A percentile compares a stretch with the other conserved stretches of the same genome.
Evolutionary conservation across 2,797 vertebrate genomes (phyloP).

Genomic region (Champsocephalus esox): DNA sequence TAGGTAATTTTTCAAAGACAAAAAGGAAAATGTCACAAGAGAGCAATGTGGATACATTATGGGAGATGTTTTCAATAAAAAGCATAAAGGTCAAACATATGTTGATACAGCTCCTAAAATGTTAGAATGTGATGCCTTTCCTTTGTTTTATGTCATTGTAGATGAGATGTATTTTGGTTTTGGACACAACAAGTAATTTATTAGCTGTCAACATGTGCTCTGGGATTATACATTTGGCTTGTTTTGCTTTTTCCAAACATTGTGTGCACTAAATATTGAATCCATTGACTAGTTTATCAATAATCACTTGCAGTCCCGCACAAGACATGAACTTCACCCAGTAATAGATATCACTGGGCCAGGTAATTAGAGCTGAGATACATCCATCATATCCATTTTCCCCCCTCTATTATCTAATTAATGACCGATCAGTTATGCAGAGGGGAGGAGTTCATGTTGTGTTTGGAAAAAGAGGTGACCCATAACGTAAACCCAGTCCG

Average conservation of each 20-base stretch:
- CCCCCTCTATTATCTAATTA: constrained; percentile 30
- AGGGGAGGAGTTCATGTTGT: constrained; percentile 34
- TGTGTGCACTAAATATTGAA: neutral
- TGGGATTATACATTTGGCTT: neutral
- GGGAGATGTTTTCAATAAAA: constrained; percentile 4
- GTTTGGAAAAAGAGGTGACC: constrained; percentile 37
- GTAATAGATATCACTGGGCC: constrained; percentile 18
- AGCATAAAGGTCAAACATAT: neutral
- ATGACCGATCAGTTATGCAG: constrained; percentile 46
- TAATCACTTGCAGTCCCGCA: neutral
- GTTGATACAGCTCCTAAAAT: neutral
- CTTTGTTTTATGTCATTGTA: neutral
- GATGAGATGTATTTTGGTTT: neutral
- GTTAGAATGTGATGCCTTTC: neutral
- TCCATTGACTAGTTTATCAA: neutral
- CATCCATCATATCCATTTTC: constrained; percentile 25
- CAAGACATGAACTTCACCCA: constrained; percentile 2
- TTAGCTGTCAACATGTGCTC: neutral
- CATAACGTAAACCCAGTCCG: constrained; percentile 49
- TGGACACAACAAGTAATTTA: neutral
- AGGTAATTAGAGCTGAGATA: constrained; percentile 17
- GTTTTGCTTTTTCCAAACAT: neutral
- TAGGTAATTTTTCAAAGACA: constrained; percentile 36
- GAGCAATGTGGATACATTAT: neutral
- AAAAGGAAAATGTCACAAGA: constrained; percentile 19